Conservation (phyloP, 1,140 invertebrate genomes). For the Thereuonema tuberculata region DNA sequence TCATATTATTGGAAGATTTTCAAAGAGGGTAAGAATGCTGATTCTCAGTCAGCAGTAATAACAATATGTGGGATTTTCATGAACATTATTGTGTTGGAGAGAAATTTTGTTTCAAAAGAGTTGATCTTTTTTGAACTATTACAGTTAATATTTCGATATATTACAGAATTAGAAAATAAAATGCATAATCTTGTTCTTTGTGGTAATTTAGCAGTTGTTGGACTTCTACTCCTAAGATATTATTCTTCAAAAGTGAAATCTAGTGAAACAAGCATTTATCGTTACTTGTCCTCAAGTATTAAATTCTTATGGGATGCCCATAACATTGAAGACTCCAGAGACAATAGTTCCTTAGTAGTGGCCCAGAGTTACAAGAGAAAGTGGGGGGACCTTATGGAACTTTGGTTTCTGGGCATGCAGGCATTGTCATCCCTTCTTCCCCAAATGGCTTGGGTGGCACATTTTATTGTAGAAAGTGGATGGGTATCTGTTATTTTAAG, state of each 20-base stretch:
- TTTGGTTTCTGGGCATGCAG: conserved; percentile 90
- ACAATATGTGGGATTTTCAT: conserved; percentile 81
- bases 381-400: conserved; percentile 75
- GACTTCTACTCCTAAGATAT: conserved; percentile 66
- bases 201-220: conserved; percentile 67
- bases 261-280: conserved; percentile 19
- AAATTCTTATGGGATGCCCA: conserved; percentile 86
- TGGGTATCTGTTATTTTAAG: conserved; percentile 75
- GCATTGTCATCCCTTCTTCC: conserved; percentile 65
- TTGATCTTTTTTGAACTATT: conserved; percentile 58
- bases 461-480: conserved; percentile 80
- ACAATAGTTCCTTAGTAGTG: conserved; percentile 54
- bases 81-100: conserved; percentile 78
- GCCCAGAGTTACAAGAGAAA: conserved; percentile 68
- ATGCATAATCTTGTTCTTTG: conserved; percentile 67
- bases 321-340: conserved; percentile 61
- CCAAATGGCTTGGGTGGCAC: conserved; percentile 70
- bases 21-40: not conserved
- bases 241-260: conserved; percentile 41
- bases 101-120: conserved; percentile 60
- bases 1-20: not conserved
- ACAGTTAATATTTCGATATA: conserved; percentile 70
- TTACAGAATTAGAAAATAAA: conserved; percentile 69
- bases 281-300: conserved; percentile 34
- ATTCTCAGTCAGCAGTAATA: conserved; percentile 48